Evolutionary conservation across 2,113 vertebrate genomes (phyloP), one percentile per base, ranked within the genome.

Genomic region (Irena cyanogastra): DNA sequence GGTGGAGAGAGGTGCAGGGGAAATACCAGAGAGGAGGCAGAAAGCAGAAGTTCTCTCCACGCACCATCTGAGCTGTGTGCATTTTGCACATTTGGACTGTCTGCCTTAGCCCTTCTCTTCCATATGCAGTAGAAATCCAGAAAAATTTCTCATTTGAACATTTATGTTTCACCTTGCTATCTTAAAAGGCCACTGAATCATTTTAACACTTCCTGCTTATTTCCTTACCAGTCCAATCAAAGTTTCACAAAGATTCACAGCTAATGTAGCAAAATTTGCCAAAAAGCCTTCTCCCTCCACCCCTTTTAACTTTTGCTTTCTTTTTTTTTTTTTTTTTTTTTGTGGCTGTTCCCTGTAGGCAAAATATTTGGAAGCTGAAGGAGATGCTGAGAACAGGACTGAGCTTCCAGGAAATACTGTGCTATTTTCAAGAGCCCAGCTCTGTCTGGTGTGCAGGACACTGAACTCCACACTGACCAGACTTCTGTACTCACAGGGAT

Each of bases 401-500:
- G 42, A 76, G 50, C 31, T 63, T 69, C 33, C 30, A 61, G 24
- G 10, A 76, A 27, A 35, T 52, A 26, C 0, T 60, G 24, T 45
- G 60, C 9, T 52, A 1, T 56, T 47, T 89, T 24, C 39, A 66
- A 35, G 15, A 68, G 37, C 21, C 27, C 39, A 2, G 1, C 11
- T 30, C 33, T 41, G 65, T n/a, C 21, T 81, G 60, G n/a, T 66
- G 31, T 45, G 15, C 30, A 65, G n/a, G 23, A 30, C 24, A 31
- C 26, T 37, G 66, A 18, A 63, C 12, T 35, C 61, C 56, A 52
- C 21, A 17, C 26, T 45, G 47, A 37, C 18, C 16, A 12, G 50
- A 16, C 13, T 56, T 76, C 54, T 50, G 65, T 68, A 97, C 99
- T 99, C 96, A 99, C 99, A 10, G 99, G 99, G 41, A 99, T 99